phyloP scores from a whole-genome alignment of 53 echinoderm and acorn worm genomes.

The Paelopatides confundens region DNA sequence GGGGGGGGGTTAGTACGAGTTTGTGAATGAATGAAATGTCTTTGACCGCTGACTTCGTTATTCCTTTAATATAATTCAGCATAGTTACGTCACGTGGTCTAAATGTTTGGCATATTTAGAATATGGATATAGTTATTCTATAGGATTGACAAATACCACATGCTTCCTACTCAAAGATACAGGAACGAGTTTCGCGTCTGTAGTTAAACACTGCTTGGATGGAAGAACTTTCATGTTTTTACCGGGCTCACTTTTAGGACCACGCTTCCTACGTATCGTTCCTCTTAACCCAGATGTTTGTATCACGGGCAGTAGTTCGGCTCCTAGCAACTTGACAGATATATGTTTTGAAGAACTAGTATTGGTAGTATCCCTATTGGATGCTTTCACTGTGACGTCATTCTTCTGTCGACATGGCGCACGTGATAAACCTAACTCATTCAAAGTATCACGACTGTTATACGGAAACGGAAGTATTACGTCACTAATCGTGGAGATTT shows the following conservation, averaged over 20 bases:
- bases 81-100: no score
- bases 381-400: not conserved
- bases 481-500: slow-evolving; percentile 9
- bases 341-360: not conserved
- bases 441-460: slow-evolving; percentile 24
- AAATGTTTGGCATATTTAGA: no score
- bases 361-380: not conserved
- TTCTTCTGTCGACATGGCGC: not conserved
- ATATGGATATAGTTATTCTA: not conserved
- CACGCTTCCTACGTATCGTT: not conserved
- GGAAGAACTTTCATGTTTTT: not conserved
- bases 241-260: not conserved
- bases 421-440: not conserved
- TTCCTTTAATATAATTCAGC: no score
- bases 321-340: not conserved
- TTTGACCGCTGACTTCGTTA: no score
- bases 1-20: no score
- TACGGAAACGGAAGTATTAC: slow-evolving; percentile 2
- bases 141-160: slow-evolving; percentile 81
- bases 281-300: not conserved
- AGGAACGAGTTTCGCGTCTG: not conserved
- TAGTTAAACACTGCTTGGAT: not conserved
- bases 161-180: slow-evolving; percentile 64
- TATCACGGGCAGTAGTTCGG: not conserved
- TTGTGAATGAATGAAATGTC: no score